These are phyloP conservation scores for Oreochromis niloticus DNA, from an alignment of 2,113 vertebrate genomes.

Conservation along the genomic window DNA sequence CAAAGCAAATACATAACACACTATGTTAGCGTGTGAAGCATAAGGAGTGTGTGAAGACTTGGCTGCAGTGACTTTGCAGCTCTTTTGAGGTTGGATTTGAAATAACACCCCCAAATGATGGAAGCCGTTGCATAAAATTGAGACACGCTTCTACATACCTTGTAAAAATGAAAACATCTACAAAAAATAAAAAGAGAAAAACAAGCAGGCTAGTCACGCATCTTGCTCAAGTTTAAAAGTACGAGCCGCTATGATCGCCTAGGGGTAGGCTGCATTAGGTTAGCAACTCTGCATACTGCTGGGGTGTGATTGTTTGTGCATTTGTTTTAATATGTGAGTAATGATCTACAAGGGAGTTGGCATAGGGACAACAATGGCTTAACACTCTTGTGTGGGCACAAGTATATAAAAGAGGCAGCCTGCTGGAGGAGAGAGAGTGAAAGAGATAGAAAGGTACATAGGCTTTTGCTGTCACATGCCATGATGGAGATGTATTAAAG, in stretches of 20 bases:
- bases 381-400: constrained; percentile 31
- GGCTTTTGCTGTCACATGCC: constrained; percentile 36
- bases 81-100: constrained; percentile 46
- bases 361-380: neutral
- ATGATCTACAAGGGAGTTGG: constrained; percentile 33
- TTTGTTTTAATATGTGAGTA: constrained; percentile 9
- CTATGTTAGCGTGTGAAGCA: constrained; percentile 48
- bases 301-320: neutral
- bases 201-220: constrained; percentile 68
- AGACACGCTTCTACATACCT: constrained; percentile 65
- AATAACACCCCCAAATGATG: constrained; percentile 59
- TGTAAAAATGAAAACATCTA: constrained; percentile 65
- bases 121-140: constrained; percentile 65
- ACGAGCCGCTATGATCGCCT: constrained; percentile 32
- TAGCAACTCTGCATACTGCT: constrained; percentile 6
- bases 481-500: constrained; percentile 10
- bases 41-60: constrained; percentile 33
- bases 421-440: constrained; percentile 17
- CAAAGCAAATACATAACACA: constrained; percentile 14
- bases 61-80: constrained; percentile 31
- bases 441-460: neutral
- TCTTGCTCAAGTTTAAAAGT: constrained; percentile 45
- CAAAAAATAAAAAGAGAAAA: constrained; percentile 34
- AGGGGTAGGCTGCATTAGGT: neutral
- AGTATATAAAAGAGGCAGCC: constrained; percentile 28